phyloP scores from a whole-genome alignment of 2,797 vertebrate species.

The Gambelia wislizenii region DNA sequence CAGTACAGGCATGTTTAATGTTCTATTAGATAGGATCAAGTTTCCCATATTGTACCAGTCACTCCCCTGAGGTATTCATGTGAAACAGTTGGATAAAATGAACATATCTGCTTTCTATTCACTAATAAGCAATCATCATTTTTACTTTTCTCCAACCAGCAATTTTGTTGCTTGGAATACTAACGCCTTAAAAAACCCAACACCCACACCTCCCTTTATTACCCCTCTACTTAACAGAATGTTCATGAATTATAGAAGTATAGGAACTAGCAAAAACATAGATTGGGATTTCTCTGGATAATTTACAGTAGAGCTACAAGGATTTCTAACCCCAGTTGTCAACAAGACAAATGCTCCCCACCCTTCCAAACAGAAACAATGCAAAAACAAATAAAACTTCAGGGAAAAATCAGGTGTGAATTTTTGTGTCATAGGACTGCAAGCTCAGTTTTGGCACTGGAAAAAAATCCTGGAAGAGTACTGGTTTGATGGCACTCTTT shows the following conservation, averaged over 20 bases:
- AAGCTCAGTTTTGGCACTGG: neutral
- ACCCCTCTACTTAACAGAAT: constrained; percentile 57
- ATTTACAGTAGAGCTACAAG: too few relatives aligned
- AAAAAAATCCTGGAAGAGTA: neutral
- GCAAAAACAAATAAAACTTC: neutral
- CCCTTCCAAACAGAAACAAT: neutral
- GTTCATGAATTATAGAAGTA: constrained; percentile 39
- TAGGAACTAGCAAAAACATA: neutral
- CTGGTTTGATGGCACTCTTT: neutral
- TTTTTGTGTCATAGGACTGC: neutral
- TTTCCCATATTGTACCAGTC: constrained; percentile 65
- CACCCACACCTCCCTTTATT: constrained; percentile 59
- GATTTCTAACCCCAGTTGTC: neutral
- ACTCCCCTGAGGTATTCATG: constrained; percentile 76
- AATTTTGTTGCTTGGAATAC: constrained; percentile 81
- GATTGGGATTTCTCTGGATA: neutral
- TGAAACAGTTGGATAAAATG: constrained; percentile 76
- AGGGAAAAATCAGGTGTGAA: neutral
- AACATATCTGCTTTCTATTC: constrained; percentile 81
- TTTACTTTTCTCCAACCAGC: constrained; percentile 81
- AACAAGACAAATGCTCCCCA: neutral
- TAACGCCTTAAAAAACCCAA: constrained; percentile 62
- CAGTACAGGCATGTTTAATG: constrained; percentile 30
- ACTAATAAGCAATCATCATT: constrained; percentile 85
- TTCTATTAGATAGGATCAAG: constrained; percentile 35